Evolutionary conservation across 2,888 invertebrate genomes (phyloP), one percentile per base, ranked within the genome.

Genomic region (Cryptops parisi): DNA sequence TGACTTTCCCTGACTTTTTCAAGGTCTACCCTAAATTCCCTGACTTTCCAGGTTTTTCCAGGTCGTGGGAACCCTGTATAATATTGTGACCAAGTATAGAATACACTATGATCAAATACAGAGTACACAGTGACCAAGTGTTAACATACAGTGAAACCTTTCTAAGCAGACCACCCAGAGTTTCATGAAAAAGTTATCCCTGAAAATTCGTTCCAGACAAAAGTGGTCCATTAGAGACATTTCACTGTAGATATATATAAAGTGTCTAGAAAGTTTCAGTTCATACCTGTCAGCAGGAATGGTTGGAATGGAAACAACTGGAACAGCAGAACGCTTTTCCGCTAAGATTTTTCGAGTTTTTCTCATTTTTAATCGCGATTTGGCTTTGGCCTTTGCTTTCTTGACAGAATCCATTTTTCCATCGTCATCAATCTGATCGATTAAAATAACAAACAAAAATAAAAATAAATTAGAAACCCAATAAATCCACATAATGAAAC

Each of bases 181-280:
- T 96, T 98, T 98, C 98, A 66, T 96, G 98, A 1, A 91, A 87
- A 53, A 96, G 81, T 15, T 98, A 73, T 2, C 90, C 76, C 65
- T 86, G 85, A 62, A 96, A n/a, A n/a, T n/a, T n/a, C n/a, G n/a
- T n/a, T n/a, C n/a, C n/a, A n/a, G 38, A 33, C 38, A 33, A 33
- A 33, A 12, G 38, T 33, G 38, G 38, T 33, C 38, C 9, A 33
- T 9, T 33, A 33, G 9, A 33, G n/a, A 9, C n/a, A 33, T 33
- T 33, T n/a, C n/a, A 15, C 9, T 33, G n/a, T n/a, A 9, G n/a
- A 9, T 33, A 12, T 33, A 12, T 33, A 12, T 33, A 33, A 9
- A 33, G 9, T 33, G 38, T 9, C 38, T 12, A 33, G 38, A 33
- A 33, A 12, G 38, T 33, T 9, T 25, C 51, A n/a, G 27, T n/a